Conservation (phyloP, 1,140 invertebrate genomes). For the Meloidogyne hapla region DNA sequence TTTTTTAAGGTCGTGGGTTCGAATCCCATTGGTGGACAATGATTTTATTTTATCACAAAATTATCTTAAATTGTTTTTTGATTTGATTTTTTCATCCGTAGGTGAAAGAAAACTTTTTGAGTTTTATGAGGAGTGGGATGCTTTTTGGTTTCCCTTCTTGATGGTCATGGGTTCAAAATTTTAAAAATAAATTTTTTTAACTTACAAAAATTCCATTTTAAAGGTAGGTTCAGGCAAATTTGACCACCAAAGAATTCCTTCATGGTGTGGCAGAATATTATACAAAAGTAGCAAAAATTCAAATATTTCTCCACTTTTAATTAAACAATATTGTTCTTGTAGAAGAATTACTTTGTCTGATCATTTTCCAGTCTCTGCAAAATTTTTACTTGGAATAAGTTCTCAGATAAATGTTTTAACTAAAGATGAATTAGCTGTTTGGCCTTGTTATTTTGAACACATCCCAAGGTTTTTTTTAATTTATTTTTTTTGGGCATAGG, state of each 20-base stretch:
- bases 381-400: conserved; percentile 5
- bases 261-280: conserved; percentile 39
- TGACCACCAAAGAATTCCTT: conserved; percentile 26
- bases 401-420: background rate
- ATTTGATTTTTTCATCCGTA: too few species aligned
- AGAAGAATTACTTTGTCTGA: conserved; percentile 30
- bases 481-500: background rate
- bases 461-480: conserved; percentile 31
- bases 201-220: background rate
- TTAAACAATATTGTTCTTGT: conserved; percentile 28
- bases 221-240: conserved; percentile 32
- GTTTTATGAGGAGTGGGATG: too few species aligned
- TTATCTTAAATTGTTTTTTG: too few species aligned
- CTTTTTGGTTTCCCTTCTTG: too few species aligned
- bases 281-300: background rate
- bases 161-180: too few species aligned
- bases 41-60: too few species aligned
- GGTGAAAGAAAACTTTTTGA: too few species aligned
- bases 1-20: too few species aligned
- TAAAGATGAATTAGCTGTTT: background rate
- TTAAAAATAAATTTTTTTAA: background rate
- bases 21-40: too few species aligned
- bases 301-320: background rate
- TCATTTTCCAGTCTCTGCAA: conserved; percentile 38
- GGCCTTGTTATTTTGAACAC: conserved; percentile 30